These are phyloP conservation scores for Drosophila bunnanda DNA, from an alignment of 2,888 invertebrate species.

Conservation along the genomic window DNA sequence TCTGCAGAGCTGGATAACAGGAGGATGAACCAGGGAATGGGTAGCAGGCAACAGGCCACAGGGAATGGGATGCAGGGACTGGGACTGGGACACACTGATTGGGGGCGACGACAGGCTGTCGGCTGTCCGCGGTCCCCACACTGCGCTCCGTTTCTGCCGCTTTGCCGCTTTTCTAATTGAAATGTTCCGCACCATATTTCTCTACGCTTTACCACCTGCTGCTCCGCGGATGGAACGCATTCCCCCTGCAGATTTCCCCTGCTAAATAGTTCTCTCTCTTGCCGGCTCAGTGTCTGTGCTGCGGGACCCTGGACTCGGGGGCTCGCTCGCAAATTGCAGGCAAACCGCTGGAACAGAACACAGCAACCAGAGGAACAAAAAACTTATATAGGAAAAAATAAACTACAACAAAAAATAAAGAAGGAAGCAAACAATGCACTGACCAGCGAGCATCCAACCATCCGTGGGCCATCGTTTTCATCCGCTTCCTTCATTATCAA, in stretches of 20 bases:
- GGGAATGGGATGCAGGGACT: conserved; percentile 2
- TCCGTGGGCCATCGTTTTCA: conserved; percentile 16
- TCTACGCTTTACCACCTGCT: conserved; percentile 79
- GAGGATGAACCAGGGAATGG: neutral
- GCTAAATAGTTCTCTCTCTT: conserved; percentile 46
- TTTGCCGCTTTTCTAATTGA: conserved; percentile 69
- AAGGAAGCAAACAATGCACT: conserved; percentile 61
- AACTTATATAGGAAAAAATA: neutral
- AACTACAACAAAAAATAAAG: conserved; percentile 7
- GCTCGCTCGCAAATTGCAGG: conserved; percentile 60
- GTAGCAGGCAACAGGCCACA: neutral
- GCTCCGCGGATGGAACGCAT: conserved; percentile 29
- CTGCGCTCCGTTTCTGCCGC: conserved; percentile 15
- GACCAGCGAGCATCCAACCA: conserved; percentile 52
- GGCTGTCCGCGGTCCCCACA: conserved; percentile 52
- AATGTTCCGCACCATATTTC: conserved; percentile 78
- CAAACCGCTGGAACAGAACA: conserved; percentile 40
- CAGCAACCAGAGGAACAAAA: neutral
- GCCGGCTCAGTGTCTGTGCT: conserved; percentile 24
- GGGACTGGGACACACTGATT: conserved; percentile 40
- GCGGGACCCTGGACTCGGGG: conserved; percentile 14
- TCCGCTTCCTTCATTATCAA: conserved; percentile 64
- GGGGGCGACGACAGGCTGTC: conserved; percentile 71
- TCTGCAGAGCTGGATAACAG: conserved; percentile 17
- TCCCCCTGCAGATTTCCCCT: conserved; percentile 19